phyloP scores from a whole-genome alignment of 2,113 vertebrate species.

The Tenebrosternarchus preto region DNA sequence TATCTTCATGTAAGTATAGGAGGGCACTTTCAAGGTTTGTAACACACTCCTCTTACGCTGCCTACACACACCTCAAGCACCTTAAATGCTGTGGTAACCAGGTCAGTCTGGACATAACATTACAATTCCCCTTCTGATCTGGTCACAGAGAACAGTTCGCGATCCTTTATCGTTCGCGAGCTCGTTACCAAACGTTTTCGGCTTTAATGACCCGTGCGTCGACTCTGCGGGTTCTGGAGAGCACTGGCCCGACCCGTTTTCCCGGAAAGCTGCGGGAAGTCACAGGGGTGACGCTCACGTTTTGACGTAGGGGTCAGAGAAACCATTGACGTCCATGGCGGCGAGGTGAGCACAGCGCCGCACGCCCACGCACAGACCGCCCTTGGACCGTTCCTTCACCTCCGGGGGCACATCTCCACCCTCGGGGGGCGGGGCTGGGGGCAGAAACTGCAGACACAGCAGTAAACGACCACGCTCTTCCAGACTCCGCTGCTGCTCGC shows the following conservation, averaged over 20 bases:
- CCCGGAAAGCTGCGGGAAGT: too few species aligned
- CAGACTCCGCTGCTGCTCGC: constrained; percentile 78
- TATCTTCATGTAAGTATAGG: too few species aligned
- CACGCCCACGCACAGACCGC: constrained; percentile 83
- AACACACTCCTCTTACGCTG: background rate
- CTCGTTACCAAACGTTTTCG: too few species aligned
- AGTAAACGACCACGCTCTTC: constrained; percentile 85
- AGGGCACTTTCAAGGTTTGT: background rate
- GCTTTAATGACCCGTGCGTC: too few species aligned
- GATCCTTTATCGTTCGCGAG: too few species aligned
- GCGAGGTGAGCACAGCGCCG: constrained; percentile 86
- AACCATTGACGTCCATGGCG: constrained; percentile 89
- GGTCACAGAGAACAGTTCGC: too few species aligned
- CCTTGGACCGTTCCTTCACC: constrained; percentile 79
- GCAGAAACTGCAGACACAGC: constrained; percentile 79
- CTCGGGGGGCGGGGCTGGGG: constrained; percentile 54
- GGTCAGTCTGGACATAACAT: too few species aligned
- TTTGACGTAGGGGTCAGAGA: constrained; percentile 89
- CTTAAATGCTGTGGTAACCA: too few species aligned
- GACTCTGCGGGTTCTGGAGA: too few species aligned
- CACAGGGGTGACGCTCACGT: constrained; percentile 70
- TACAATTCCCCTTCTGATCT: too few species aligned
- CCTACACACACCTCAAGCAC: background rate
- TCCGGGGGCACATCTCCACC: constrained; percentile 56
- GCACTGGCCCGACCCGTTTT: too few species aligned